These are phyloP conservation scores for human DNA, from an alignment of 2,113 vertebrate genomes.

Conservation along the genomic window DNA sequence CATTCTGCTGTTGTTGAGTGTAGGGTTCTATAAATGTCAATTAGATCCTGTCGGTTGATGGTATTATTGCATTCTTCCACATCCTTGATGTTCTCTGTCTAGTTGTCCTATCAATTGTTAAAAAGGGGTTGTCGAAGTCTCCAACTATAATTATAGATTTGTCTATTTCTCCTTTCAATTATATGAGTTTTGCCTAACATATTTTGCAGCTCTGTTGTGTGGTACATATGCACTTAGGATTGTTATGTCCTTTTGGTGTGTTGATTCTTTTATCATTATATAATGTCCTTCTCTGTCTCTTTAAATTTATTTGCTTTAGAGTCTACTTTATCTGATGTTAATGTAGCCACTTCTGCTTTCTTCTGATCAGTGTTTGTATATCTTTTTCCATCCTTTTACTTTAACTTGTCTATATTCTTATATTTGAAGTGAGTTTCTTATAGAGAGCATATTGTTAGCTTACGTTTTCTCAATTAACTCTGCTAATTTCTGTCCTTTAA, in stretches of 20 bases:
- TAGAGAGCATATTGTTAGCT: not conserved
- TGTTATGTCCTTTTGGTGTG: not conserved
- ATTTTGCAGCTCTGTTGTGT: not conserved
- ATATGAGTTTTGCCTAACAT: not conserved
- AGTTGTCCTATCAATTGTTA: not conserved
- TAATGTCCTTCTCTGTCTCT: not conserved
- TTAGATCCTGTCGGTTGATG: not conserved
- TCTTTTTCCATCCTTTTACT: not conserved
- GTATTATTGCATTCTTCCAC: not conserved
- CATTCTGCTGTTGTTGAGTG: not conserved
- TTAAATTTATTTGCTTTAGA: not conserved
- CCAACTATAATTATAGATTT: not conserved
- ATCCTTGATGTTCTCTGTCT: not conserved
- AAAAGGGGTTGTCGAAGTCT: not conserved
- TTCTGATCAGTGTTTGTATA: not conserved
- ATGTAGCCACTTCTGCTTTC: not conserved
- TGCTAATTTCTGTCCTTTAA: not conserved
- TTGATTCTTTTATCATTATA: not conserved
- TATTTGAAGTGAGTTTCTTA: not conserved
- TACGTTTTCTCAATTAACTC: not conserved
- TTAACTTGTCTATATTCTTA: not conserved
- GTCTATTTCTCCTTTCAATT: not conserved
- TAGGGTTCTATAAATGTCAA: not conserved
- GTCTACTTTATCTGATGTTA: not conserved
- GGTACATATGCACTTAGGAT: not conserved